Evolutionary conservation across 64 coral and sea anemone genomes (phyloP).

Genomic region (Orbicella faveolata): DNA sequence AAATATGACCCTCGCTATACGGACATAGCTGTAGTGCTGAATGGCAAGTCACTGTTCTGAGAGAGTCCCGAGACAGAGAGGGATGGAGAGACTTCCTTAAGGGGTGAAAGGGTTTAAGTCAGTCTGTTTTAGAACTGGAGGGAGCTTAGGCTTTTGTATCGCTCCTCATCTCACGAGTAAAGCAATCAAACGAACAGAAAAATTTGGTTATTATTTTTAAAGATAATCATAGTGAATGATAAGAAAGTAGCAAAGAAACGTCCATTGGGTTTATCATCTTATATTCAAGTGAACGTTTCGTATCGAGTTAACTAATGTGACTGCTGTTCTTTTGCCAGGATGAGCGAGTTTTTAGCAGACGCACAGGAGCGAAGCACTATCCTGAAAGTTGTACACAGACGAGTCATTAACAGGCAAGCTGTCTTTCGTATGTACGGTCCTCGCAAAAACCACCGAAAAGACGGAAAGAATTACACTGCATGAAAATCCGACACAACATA

Average conservation of each 20-base stretch:
- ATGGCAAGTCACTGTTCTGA: too few relatives aligned
- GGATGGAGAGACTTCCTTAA: too few relatives aligned
- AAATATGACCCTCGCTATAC: too few relatives aligned
- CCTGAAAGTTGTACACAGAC: slow-evolving; percentile 92
- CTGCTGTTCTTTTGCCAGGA: slow-evolving; percentile 55
- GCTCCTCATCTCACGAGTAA: not conserved
- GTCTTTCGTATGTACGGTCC: not conserved
- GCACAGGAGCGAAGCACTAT: slow-evolving; percentile 96
- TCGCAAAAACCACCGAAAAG: not conserved
- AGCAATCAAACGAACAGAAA: too few relatives aligned
- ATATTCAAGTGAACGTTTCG: not conserved
- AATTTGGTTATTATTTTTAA: too few relatives aligned
- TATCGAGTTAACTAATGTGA: not conserved
- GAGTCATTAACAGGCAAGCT: slow-evolving; percentile 87
- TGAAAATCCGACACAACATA: too few relatives aligned
- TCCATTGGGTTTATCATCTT: not conserved
- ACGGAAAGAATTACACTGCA: too few relatives aligned
- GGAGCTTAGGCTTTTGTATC: too few relatives aligned
- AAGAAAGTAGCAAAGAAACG: not conserved
- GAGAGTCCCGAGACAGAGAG: too few relatives aligned
- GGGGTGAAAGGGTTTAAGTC: too few relatives aligned
- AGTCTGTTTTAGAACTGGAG: too few relatives aligned
- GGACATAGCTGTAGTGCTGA: too few relatives aligned
- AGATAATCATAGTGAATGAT: not conserved
- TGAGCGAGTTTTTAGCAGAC: slow-evolving; percentile 94